Evolutionary conservation across 2,888 invertebrate genomes (phyloP).

Genomic region (Crocallis elinguaria): DNA sequence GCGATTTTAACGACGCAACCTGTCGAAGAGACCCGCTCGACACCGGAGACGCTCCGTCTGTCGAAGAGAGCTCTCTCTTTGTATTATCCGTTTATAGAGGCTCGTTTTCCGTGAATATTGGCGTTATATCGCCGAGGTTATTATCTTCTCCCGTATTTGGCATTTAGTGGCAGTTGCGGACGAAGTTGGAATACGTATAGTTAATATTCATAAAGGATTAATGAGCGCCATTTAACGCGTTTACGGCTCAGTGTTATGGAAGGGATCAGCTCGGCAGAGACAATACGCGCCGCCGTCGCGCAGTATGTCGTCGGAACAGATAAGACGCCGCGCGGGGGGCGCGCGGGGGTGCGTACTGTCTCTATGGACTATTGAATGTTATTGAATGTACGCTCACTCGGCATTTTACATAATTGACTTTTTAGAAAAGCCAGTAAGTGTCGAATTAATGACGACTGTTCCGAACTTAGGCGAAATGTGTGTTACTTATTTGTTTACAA

Average conservation of each 20-base stretch:
- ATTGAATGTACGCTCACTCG: too few relatives aligned
- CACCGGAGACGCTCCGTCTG: neutral
- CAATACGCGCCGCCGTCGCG: neutral
- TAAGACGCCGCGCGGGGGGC: neutral
- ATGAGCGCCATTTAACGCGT: constrained; percentile 23
- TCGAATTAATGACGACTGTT: too few relatives aligned
- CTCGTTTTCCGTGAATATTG: neutral
- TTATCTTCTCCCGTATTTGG: neutral
- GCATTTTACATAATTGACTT: too few relatives aligned
- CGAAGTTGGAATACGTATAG: constrained; percentile 1
- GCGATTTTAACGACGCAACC: neutral
- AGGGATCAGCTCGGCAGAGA: constrained; percentile 1
- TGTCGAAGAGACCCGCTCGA: neutral
- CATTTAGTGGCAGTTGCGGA: constrained; percentile 2
- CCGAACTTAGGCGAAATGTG: too few relatives aligned
- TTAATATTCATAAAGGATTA: constrained; percentile 28
- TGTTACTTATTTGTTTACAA: neutral
- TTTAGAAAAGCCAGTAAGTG: too few relatives aligned
- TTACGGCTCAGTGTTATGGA: constrained; percentile 6
- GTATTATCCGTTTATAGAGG: neutral
- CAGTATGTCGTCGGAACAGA: neutral
- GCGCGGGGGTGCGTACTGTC: too few relatives aligned
- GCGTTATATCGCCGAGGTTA: neutral
- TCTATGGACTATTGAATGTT: too few relatives aligned
- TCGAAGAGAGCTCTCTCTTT: neutral